Evolutionary conservation across 2,113 vertebrate species (phyloP).

Genomic region (Ardeotis arabs): DNA sequence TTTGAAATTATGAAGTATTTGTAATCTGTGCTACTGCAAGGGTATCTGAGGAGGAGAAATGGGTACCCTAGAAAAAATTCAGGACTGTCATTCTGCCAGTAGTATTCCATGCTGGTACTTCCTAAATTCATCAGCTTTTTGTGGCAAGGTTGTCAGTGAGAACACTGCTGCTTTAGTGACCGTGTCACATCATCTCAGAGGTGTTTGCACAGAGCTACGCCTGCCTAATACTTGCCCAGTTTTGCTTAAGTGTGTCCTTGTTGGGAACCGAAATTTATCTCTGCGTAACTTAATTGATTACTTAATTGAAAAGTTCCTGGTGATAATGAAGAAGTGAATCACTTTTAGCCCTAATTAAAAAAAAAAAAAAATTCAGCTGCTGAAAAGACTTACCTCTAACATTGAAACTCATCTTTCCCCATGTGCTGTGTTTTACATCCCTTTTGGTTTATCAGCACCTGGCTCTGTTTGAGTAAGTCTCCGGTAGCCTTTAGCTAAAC

Average conservation of each 20-base stretch:
- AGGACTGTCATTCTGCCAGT: not conserved
- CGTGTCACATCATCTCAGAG: not conserved
- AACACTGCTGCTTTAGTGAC: not conserved
- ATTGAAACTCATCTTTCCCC: not conserved
- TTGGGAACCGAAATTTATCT: not conserved
- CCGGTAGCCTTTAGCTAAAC: not conserved
- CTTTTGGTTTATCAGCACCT: not conserved
- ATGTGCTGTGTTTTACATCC: not conserved
- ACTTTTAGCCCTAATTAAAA: not conserved
- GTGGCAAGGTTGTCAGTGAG: too few relatives aligned
- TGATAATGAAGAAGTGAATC: not conserved
- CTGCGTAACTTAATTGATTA: not conserved
- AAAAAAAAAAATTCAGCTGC: fast-evolving
- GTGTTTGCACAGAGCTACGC: not conserved
- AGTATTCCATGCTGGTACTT: not conserved
- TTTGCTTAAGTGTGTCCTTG: not conserved
- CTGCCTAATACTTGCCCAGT: not conserved
- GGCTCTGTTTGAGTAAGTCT: not conserved
- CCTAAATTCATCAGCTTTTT: not conserved
- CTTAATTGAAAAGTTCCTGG: not conserved
- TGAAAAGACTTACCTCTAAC: not conserved
- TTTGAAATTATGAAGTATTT: not conserved
- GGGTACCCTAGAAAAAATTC: not conserved
- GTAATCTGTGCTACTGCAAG: not conserved
- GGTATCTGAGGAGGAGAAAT: not conserved